Percentiles rank a stretch among this genome's conserved stretches.
phyloP scores from a whole-genome alignment of 2,888 invertebrate genomes.

The Agapostemon virescens region DNA sequence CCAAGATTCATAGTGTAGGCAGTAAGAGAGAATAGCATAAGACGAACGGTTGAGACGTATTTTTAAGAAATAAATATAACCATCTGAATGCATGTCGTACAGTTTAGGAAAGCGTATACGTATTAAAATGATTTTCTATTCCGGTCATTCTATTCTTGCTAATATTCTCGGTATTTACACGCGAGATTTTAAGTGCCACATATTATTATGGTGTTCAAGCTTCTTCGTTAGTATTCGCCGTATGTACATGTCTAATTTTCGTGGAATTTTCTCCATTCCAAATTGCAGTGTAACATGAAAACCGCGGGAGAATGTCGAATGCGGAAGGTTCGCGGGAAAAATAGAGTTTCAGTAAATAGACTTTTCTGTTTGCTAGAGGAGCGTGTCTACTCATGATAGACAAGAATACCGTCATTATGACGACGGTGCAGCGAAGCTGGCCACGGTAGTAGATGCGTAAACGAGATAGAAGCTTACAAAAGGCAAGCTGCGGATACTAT shows the following conservation, averaged over 20 bases:
- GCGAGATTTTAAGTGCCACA: neutral
- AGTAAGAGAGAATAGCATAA: too few relatives aligned
- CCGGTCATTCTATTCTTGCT: neutral
- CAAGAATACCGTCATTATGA: slow-evolving; percentile 69
- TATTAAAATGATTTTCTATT: neutral
- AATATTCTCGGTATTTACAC: too few relatives aligned
- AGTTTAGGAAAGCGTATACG: neutral
- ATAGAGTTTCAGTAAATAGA: slow-evolving; percentile 64
- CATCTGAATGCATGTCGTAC: neutral
- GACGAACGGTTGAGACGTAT: too few relatives aligned
- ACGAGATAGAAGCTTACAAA: slow-evolving; percentile 76
- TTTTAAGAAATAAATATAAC: too few relatives aligned
- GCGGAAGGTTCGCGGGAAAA: slow-evolving; percentile 20
- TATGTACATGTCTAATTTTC: slow-evolving; percentile 39
- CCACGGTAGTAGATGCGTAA: slow-evolving; percentile 72
- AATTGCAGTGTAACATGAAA: neutral
- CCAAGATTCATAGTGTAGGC: too few relatives aligned
- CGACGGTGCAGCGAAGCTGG: slow-evolving; percentile 55
- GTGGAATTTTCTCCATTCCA: slow-evolving; percentile 22
- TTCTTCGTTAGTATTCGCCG: neutral
- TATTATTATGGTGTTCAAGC: neutral
- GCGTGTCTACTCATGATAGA: slow-evolving; percentile 63
- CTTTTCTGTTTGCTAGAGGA: slow-evolving; percentile 57
- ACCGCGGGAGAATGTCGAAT: neutral
- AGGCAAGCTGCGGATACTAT: slow-evolving; percentile 69